Conservation (phyloP, 64 coral and sea anemone genomes). For the Actinia tenebrosa region DNA sequence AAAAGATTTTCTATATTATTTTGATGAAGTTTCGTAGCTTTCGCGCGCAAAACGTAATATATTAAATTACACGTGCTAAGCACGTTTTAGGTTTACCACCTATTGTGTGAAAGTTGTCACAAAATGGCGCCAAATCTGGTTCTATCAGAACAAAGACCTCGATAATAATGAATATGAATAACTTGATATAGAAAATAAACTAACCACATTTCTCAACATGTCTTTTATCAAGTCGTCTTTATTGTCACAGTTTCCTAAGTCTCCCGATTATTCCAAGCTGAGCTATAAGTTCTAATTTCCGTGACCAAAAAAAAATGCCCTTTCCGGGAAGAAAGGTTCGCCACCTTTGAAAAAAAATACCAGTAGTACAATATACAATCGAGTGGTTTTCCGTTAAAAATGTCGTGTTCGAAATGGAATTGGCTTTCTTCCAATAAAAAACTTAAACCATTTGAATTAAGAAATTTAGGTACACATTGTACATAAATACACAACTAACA, state of each 20-base stretch:
- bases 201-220: neutral
- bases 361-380: neutral
- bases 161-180: neutral
- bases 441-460: neutral
- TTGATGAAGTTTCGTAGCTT: neutral
- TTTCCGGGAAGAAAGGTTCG: slow-evolving; percentile 1
- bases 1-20: neutral
- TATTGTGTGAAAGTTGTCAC: neutral
- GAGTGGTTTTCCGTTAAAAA: slow-evolving; percentile 9
- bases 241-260: neutral
- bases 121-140: slow-evolving; percentile 10
- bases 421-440: neutral
- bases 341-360: slow-evolving; percentile 19
- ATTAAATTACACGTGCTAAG: slow-evolving; percentile 11
- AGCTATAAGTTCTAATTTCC: neutral
- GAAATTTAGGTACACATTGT: slow-evolving; percentile 2
- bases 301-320: neutral
- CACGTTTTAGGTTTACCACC: slow-evolving; percentile 14
- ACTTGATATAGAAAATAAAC: neutral
- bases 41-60: neutral
- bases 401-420: neutral
- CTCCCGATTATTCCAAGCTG: neutral
- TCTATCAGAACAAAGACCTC: neutral
- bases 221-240: neutral
- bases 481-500: slow-evolving; percentile 11